Conservation (phyloP, 2,888 invertebrate species). For the Thelaira solivaga region DNA sequence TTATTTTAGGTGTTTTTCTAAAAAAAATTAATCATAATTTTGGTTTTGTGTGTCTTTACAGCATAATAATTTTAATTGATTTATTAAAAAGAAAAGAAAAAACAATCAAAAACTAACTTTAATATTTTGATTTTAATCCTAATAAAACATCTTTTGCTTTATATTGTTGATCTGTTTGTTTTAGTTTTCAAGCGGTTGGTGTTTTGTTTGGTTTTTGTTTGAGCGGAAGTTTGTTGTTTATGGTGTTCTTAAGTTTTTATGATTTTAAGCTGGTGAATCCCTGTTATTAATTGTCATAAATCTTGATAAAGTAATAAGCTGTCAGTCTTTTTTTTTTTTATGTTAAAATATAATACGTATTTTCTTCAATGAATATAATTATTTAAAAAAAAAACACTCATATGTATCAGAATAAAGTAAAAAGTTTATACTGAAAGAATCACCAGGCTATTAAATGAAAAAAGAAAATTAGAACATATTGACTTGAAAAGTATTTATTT, state of each 20-base stretch:
- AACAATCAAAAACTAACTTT: not conserved
- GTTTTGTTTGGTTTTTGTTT: conserved; percentile 20
- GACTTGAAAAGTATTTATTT: no score
- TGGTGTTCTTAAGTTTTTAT: conserved; percentile 17
- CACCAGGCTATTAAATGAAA: no score
- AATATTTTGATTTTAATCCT: conserved; percentile 2
- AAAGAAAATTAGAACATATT: no score
- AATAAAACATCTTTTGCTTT: conserved; percentile 30
- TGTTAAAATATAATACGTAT: not conserved
- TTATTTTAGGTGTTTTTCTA: conserved; percentile 47
- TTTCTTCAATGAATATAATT: not conserved
- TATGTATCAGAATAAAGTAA: not conserved
- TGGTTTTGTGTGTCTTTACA: not conserved
- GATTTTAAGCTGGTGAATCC: conserved; percentile 59
- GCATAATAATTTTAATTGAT: conserved; percentile 37
- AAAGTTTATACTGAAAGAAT: not conserved
- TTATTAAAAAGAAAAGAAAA: conserved; percentile 4
- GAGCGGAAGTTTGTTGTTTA: conserved; percentile 57
- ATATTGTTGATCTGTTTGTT: conserved; percentile 4
- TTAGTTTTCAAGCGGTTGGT: conserved; percentile 9
- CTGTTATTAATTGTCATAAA: conserved; percentile 77
- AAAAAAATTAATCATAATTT: conserved; percentile 41
- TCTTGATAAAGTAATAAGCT: conserved; percentile 73
- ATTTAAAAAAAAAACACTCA: not conserved
- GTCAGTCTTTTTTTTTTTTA: conserved; percentile 52